Percentiles rank a stretch among this genome's conserved stretches.
Conservation (phyloP, 2,888 invertebrate species). For the Lochmaea capreae region DNA sequence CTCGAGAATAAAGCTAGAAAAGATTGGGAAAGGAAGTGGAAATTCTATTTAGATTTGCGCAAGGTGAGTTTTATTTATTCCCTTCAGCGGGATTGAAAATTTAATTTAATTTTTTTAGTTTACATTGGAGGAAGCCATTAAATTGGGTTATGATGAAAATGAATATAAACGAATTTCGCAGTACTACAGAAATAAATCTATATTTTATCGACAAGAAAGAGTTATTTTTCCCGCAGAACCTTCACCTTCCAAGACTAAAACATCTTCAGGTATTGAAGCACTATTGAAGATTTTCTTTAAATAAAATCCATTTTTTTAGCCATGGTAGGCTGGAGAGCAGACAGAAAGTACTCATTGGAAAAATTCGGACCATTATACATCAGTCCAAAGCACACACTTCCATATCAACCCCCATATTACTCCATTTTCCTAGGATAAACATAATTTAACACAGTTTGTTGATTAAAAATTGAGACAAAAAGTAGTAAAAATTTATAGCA, state of each 20-base stretch:
- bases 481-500: neutral
- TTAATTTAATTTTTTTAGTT: constrained; percentile 33
- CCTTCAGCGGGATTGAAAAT: neutral
- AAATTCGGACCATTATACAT: constrained; percentile 64
- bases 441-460: neutral
- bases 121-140: constrained; percentile 42
- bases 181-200: constrained; percentile 36
- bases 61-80: constrained; percentile 49
- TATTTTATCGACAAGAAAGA: constrained; percentile 29
- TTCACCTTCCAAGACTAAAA: constrained; percentile 32
- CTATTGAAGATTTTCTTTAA: neutral
- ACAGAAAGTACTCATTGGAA: constrained; percentile 62
- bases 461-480: neutral
- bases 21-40: constrained; percentile 60
- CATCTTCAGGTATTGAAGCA: constrained; percentile 40
- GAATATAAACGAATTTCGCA: constrained; percentile 40
- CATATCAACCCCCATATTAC: constrained; percentile 53
- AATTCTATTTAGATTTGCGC: constrained; percentile 57
- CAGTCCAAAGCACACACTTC: constrained; percentile 64
- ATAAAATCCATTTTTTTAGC: constrained; percentile 56
- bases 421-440: constrained; percentile 55
- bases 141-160: constrained; percentile 40
- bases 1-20: constrained; percentile 57
- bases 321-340: constrained; percentile 66
- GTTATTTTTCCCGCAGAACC: constrained; percentile 38